Evolutionary conservation across 2,797 vertebrate genomes (phyloP), one percentile per base, ranked within the genome.

Genomic region (Echeneis naucrates): DNA sequence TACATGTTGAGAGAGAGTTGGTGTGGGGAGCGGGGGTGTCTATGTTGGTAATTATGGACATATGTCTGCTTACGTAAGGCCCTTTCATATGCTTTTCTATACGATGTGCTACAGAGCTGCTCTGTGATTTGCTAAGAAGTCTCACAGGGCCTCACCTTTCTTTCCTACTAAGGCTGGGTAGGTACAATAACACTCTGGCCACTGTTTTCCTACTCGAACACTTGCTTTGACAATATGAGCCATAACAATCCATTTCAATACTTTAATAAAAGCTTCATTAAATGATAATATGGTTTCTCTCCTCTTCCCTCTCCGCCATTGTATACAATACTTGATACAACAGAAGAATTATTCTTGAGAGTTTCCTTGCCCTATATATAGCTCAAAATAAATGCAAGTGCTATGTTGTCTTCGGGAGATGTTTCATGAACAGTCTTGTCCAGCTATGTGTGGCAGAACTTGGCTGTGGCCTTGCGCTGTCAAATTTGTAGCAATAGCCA

Each of bases 401-500:
- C 19, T 16, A 26, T 38, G 35, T 32, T 40, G 5, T 67, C 56
- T 66, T 58, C 30, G 58, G 54, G 52, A 73, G 37, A 68, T 64
- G 32, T 65, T 76, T 79, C 65, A 72, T 70, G 79, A 37, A 40
- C 68, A 76, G 64, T 38, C n/a, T 68, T 50, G 33, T 70, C 35
- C 51, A 30, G 55, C 66, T 75, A 24, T 53, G 47, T 55, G 64
- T 55, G 59, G 42, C 47, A 37, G 51, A 68, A 66, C 24, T 48
- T 68, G 60, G 54, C 57, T 54, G 33, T 7, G 7, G 63, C 78
- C 83, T 78, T 9, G 1, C 40, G 75, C 64, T 86, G 81, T 87
- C 71, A 82, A 44, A 80, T 87, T 84, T 83, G 76, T 75, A 59
- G 70, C 64, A 83, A 84, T 83, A 80, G 65, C 60, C 66, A 84